A percentile compares a stretch with the other conserved stretches of the same genome.
Conservation (phyloP, 1,140 invertebrate genomes). For the Drosophila mayri region DNA sequence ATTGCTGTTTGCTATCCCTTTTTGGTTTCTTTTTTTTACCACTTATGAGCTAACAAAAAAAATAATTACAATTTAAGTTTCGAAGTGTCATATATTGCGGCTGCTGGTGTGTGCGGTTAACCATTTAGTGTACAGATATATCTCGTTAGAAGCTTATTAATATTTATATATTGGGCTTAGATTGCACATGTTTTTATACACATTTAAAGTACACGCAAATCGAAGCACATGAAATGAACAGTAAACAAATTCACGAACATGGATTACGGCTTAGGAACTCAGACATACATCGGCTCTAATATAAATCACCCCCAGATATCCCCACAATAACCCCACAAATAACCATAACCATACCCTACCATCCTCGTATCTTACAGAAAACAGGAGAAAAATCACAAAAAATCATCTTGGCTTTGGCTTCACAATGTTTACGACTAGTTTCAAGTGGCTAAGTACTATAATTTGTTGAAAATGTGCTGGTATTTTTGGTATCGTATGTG, state of each 20-base stretch:
- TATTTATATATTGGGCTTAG: slow-evolving; percentile 51
- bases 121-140: slow-evolving; percentile 52
- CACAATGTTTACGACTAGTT: slow-evolving; percentile 47
- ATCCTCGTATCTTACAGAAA: slow-evolving; percentile 40
- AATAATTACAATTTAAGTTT: slow-evolving; percentile 62
- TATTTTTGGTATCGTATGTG: slow-evolving; percentile 14
- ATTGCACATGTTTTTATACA: slow-evolving; percentile 74
- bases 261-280: slow-evolving; percentile 82
- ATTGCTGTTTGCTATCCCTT: slow-evolving; percentile 15
- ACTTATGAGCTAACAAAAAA: slow-evolving; percentile 68
- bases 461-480: slow-evolving; percentile 21
- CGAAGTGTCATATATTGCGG: slow-evolving; percentile 45
- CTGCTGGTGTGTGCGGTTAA: slow-evolving; percentile 45
- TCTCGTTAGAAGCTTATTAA: slow-evolving; percentile 41
- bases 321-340: not conserved
- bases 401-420: slow-evolving; percentile 35
- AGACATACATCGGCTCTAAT: slow-evolving; percentile 77
- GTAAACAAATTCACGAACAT: slow-evolving; percentile 83
- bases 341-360: not conserved
- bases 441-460: slow-evolving; percentile 32
- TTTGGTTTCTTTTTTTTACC: slow-evolving; percentile 13
- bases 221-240: slow-evolving; percentile 80
- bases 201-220: slow-evolving; percentile 81
- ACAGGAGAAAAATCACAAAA: slow-evolving; percentile 27
- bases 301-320: not conserved